phyloP scores from a whole-genome alignment of 2,797 vertebrate genomes.

The Psittacula derbiana region DNA sequence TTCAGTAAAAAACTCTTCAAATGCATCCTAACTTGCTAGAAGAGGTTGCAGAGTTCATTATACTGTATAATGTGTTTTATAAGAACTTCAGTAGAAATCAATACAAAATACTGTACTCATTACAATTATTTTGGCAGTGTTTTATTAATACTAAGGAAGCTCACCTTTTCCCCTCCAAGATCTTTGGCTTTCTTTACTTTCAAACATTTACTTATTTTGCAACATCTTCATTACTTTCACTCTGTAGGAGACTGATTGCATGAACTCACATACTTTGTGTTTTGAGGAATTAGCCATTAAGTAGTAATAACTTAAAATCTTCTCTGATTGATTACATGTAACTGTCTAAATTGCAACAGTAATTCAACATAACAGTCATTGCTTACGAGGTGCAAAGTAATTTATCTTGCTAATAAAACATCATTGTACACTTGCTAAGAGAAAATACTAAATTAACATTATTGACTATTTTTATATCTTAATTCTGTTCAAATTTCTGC shows the following conservation, averaged over 20 bases:
- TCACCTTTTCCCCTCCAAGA: not conserved
- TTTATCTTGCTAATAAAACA: conserved; percentile 28
- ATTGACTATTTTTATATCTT: not conserved
- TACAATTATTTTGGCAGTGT: not conserved
- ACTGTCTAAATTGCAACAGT: conserved; percentile 28
- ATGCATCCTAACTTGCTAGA: not conserved
- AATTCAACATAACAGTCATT: conserved; percentile 13
- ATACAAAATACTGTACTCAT: not conserved
- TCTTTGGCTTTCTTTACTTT: not conserved
- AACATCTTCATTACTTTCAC: not conserved
- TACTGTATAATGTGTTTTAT: not conserved
- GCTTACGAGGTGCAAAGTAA: conserved; percentile 20
- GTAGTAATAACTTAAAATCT: not conserved
- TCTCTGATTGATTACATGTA: conserved; percentile 38
- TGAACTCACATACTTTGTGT: not conserved
- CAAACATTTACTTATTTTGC: not conserved
- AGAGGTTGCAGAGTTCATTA: not conserved
- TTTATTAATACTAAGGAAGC: not conserved
- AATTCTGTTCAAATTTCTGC: not conserved
- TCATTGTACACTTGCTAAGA: not conserved
- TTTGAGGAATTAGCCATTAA: conserved; percentile 56
- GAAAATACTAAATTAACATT: not conserved
- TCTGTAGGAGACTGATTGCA: conserved; percentile 12
- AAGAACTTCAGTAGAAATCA: not conserved
- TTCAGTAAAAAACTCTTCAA: not conserved